Evolutionary conservation across 2,113 vertebrate genomes (phyloP).

Genomic region (Archocentrus centrarchus): DNA sequence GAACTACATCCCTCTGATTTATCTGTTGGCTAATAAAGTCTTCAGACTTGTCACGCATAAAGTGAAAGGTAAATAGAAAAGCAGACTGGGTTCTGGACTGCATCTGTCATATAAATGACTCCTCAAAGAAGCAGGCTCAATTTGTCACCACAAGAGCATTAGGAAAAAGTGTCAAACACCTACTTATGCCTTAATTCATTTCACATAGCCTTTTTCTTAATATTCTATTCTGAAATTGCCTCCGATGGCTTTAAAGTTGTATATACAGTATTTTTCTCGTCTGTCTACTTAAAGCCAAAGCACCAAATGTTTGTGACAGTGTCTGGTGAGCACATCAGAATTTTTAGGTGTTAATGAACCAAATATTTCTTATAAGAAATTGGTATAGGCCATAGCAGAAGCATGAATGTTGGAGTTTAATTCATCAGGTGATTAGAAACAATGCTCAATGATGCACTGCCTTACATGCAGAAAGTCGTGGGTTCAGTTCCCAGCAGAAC

Average conservation of each 20-base stretch:
- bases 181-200: background rate
- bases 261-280: background rate
- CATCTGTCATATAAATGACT: slow-evolving; percentile 7
- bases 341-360: no score
- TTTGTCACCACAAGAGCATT: slow-evolving; percentile 25
- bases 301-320: background rate
- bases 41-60: slow-evolving; percentile 36
- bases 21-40: slow-evolving; percentile 50
- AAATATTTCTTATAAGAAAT: background rate
- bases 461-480: slow-evolving; percentile 97
- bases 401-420: background rate
- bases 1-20: slow-evolving; percentile 16
- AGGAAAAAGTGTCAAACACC: slow-evolving; percentile 13
- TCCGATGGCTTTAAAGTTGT: slow-evolving; percentile 2
- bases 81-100: background rate
- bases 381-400: background rate
- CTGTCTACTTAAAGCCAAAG: background rate
- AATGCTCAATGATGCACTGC: slow-evolving; percentile 70
- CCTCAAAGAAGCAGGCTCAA: background rate
- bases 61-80: slow-evolving; percentile 17
- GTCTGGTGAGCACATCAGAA: no score
- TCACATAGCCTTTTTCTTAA: background rate
- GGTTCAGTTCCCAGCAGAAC: slow-evolving; percentile 36
- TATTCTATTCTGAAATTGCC: background rate
- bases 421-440: background rate